Evolutionary conservation across 2,888 invertebrate species (phyloP).

Genomic region (Apocheima hispidaria): DNA sequence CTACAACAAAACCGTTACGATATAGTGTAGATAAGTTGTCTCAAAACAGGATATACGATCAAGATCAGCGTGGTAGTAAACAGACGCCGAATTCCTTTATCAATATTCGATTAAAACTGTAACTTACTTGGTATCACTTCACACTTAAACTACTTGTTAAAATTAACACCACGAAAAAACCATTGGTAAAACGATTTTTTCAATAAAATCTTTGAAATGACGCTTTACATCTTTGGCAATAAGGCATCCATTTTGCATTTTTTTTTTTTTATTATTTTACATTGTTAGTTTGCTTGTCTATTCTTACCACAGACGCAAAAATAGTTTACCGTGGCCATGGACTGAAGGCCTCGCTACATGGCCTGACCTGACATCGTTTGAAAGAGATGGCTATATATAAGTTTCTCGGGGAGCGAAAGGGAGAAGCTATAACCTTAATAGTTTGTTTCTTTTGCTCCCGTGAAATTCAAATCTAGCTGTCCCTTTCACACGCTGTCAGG

Average conservation of each 20-base stretch:
- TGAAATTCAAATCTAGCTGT: too few species aligned
- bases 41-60: too few species aligned
- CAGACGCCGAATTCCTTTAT: slow-evolving; percentile 46
- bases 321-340: background rate
- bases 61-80: slow-evolving; percentile 60
- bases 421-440: too few species aligned
- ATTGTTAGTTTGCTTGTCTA: too few species aligned
- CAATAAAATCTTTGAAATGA: background rate
- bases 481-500: too few species aligned
- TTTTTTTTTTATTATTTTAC: slow-evolving; percentile 6
- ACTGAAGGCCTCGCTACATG: too few species aligned
- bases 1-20: slow-evolving; percentile 52
- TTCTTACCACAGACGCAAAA: too few species aligned
- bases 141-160: slow-evolving; percentile 25
- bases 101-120: background rate
- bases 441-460: too few species aligned
- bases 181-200: slow-evolving; percentile 23
- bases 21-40: background rate
- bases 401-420: too few species aligned
- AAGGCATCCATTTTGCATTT: slow-evolving; percentile 70
- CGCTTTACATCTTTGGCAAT: slow-evolving; percentile 5
- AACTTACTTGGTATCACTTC: slow-evolving; percentile 35
- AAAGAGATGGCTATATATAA: too few species aligned
- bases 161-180: slow-evolving; percentile 6
- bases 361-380: too few species aligned